Conservation (phyloP, 2,797 vertebrate genomes). For the Cacajao melanocephalus region DNA sequence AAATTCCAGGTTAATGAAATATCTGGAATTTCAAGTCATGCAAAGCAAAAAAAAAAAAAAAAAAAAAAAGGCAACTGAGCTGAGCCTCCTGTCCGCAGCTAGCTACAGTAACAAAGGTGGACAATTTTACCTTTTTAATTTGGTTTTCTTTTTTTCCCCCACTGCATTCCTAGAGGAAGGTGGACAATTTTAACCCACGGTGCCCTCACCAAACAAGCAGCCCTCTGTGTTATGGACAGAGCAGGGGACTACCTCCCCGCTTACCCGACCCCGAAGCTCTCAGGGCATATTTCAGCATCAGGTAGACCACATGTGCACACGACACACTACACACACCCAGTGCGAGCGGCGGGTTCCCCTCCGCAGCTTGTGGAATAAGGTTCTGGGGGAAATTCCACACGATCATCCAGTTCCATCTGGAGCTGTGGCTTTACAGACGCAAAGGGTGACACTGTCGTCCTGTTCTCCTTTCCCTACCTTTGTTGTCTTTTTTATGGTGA, state of each 20-base stretch:
- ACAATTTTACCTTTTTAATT: too few relatives aligned
- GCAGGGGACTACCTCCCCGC: neutral
- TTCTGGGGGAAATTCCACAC: neutral
- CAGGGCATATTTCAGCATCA: rapidly evolving
- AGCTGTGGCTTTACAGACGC: neutral
- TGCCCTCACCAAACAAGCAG: neutral
- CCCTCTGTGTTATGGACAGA: neutral
- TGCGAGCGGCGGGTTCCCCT: rapidly evolving
- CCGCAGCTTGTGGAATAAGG: rapidly evolving
- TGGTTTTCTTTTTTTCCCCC: too few relatives aligned
- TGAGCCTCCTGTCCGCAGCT: neutral
- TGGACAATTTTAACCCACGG: rapidly evolving
- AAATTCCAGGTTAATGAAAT: neutral
- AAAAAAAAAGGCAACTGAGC: neutral
- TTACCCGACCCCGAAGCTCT: rapidly evolving
- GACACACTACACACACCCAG: rapidly evolving
- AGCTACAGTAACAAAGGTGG: neutral
- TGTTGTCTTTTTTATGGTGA: rapidly evolving
- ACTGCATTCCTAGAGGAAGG: too few relatives aligned
- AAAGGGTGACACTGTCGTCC: neutral
- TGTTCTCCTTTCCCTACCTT: rapidly evolving
- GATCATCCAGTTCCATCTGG: rapidly evolving
- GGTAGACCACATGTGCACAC: rapidly evolving
- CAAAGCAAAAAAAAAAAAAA: neutral
- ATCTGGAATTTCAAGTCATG: neutral